Conservation (phyloP, 2,113 vertebrate species). For the Callipepla californica region DNA sequence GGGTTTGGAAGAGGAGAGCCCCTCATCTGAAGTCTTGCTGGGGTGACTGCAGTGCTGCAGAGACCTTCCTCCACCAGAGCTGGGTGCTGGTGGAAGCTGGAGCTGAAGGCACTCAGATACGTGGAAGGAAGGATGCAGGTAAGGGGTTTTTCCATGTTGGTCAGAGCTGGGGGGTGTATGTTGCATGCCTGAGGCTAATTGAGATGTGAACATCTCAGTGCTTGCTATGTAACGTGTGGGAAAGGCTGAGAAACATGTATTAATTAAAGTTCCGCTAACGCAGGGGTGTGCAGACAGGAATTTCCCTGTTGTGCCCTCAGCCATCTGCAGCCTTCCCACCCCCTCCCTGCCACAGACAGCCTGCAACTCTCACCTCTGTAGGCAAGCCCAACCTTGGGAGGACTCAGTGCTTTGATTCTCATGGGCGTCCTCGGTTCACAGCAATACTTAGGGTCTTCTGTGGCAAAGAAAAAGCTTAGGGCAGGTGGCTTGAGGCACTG, state of each 20-base stretch:
- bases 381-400: not conserved
- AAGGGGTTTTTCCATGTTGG: fast-evolving
- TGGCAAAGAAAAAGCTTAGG: not conserved
- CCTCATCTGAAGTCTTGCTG: not conserved
- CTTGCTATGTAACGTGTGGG: not conserved
- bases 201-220: not conserved
- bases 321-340: not conserved
- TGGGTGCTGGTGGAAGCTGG: fast-evolving
- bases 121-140: fast-evolving
- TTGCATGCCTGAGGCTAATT: not conserved
- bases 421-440: not conserved
- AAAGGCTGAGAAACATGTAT: not conserved
- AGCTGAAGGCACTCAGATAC: fast-evolving
- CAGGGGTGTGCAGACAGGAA: not conserved
- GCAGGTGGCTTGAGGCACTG: too few species aligned
- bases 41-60: not conserved
- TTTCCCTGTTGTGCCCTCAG: not conserved
- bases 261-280: not conserved
- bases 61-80: not conserved
- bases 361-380: not conserved
- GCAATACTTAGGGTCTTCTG: fast-evolving
- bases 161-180: not conserved
- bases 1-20: too few species aligned
- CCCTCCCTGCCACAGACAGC: not conserved
- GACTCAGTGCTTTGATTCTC: not conserved